Evolutionary conservation across 2,888 invertebrate genomes (phyloP), one percentile per base, ranked within the genome.

Genomic region (Tenthredo amoena): DNA sequence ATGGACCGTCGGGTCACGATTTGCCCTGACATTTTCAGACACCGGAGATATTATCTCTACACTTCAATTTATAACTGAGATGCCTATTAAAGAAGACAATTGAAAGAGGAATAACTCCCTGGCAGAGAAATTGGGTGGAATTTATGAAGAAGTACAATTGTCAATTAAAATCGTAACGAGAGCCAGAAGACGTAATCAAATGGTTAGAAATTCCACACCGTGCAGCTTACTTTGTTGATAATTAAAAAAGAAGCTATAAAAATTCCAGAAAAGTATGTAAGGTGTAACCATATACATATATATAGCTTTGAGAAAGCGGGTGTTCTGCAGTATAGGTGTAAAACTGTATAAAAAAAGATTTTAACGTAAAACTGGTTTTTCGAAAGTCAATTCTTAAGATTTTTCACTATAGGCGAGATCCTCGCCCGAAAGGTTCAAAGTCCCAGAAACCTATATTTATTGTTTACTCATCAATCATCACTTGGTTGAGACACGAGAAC

Each of bases 381-480:
- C 62, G 81, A 81, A 81, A 81, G 81, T 81, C 37, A 62, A 62
- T 81, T 81, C n/a, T 40, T 34, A 40, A 26, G 40, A 62, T n/a
- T 40, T 58, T 58, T 37, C 37, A 40, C n/a, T 37, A 34, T 18
- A n/a, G 37, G 21, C 21, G 10, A 40, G 34, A 81, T 81, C 37
- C 62, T 10, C 12, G 37, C 7, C 47, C 21, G 79, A 31, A 79
- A 31, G 37, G 40, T 62, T 62, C 58, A 58, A 62, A 81, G 81
- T 81, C 81, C 81, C 62, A 81, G 81, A 81, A 81, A 81, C 81
- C 81, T 62, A 81, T 81, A 81, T 81, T 81, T 12, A 81, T 81
- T 81, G 81, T 81, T 81, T 81, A 81, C 62, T 62, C 81, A 81
- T 40, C 81, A 81, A 81, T 81, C 81, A 62, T 81, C 81, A 81